Evolutionary conservation across 2,888 invertebrate genomes (phyloP).

Genomic region (Mythimna pallens): DNA sequence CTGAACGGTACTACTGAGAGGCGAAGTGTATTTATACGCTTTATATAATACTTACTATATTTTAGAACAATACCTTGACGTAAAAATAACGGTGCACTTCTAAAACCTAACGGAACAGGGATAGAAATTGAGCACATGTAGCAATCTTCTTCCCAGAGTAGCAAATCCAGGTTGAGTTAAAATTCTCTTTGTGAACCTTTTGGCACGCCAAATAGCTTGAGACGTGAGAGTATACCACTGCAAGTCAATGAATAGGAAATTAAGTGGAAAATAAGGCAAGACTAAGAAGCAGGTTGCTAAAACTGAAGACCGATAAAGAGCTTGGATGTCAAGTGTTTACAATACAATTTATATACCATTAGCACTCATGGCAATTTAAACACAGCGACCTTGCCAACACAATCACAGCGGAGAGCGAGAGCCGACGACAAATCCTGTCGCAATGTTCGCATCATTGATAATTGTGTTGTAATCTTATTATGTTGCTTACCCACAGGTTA

Average conservation of each 20-base stretch:
- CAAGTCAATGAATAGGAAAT: conserved; percentile 41
- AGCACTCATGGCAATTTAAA: conserved; percentile 47
- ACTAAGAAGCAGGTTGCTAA: conserved; percentile 9
- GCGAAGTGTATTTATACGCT: conserved; percentile 15
- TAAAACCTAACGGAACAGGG: conserved; percentile 7
- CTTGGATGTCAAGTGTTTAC: conserved; percentile 19
- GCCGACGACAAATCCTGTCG: conserved; percentile 66
- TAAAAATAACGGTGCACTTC: conserved; percentile 18
- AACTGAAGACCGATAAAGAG: conserved; percentile 14
- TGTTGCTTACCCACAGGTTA: conserved; percentile 82
- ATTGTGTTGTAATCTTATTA: conserved; percentile 86
- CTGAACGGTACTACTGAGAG: conserved; percentile 9
- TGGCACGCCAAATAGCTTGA: conserved; percentile 18
- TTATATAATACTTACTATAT: conserved; percentile 1
- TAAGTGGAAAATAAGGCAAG: conserved; percentile 21
- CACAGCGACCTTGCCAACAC: conserved; percentile 58
- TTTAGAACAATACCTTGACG: conserved; percentile 13
- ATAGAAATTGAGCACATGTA: conserved; percentile 5
- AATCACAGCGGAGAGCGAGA: conserved; percentile 55
- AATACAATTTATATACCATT: conserved; percentile 40
- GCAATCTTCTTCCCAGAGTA: conserved; percentile 30
- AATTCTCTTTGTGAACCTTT: conserved; percentile 27
- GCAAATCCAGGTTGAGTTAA: conserved; percentile 7
- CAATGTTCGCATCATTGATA: conserved; percentile 85
- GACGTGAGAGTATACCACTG: conserved; percentile 10